phyloP scores from a whole-genome alignment of 2,113 vertebrate genomes.

The Symphodus melops region DNA sequence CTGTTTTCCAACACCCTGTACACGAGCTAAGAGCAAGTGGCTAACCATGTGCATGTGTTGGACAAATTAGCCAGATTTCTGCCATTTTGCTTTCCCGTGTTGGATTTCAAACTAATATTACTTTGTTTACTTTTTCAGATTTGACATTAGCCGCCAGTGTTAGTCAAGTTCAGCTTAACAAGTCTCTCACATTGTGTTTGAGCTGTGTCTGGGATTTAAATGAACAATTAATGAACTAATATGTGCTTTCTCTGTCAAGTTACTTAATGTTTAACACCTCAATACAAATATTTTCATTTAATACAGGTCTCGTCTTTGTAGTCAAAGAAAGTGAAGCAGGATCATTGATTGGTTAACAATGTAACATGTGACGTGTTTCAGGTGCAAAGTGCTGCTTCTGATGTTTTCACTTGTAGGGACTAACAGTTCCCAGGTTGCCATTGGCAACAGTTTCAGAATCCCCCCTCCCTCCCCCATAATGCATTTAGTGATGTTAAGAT shows the following conservation, averaged over 20 bases:
- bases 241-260: not conserved
- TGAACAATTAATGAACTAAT: too few species aligned
- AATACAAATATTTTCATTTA: not conserved
- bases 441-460: too few species aligned
- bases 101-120: not conserved
- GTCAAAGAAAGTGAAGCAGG: not conserved
- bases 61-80: slow-evolving; percentile 10
- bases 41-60: slow-evolving; percentile 49
- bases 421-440: too few species aligned
- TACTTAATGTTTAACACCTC: too few species aligned
- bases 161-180: not conserved
- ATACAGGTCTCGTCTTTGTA: too few species aligned
- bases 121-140: not conserved
- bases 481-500: too few species aligned
- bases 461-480: too few species aligned
- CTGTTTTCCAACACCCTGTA: not conserved
- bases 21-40: slow-evolving; percentile 38
- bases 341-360: not conserved
- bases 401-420: too few species aligned
- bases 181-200: not conserved
- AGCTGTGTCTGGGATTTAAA: not conserved
- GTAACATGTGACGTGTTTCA: not conserved
- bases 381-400: not conserved
- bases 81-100: slow-evolving; percentile 12
- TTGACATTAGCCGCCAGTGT: too few species aligned